Percentiles rank a stretch among this genome's conserved stretches.
phyloP scores from a whole-genome alignment of 2,888 invertebrate species.

The Myopa testacea region DNA sequence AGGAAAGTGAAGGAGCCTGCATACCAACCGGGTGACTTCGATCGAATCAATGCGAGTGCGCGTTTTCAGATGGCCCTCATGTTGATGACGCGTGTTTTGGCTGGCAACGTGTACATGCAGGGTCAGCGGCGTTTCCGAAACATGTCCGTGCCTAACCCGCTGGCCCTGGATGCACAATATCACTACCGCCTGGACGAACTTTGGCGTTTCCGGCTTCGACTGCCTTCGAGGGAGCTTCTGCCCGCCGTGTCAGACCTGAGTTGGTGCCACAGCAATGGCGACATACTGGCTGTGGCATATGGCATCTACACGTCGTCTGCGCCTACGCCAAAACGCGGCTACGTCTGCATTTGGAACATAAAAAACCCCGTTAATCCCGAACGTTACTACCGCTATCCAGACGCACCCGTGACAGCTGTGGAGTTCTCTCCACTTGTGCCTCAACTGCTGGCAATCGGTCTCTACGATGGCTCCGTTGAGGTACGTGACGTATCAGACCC shows the following conservation, averaged over 20 bases:
- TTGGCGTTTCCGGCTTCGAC: conserved; percentile 75
- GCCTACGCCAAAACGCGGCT: conserved; percentile 70
- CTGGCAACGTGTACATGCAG: conserved; percentile 75
- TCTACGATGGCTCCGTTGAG: conserved; percentile 78
- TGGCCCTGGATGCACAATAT: conserved; percentile 74
- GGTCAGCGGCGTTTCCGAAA: conserved; percentile 80
- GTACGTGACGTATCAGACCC: conserved; percentile 78
- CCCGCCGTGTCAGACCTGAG: conserved; percentile 73
- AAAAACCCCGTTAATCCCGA: conserved; percentile 86
- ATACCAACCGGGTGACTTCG: conserved; percentile 59
- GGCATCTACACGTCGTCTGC: conserved; percentile 73
- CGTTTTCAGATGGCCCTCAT: conserved; percentile 75
- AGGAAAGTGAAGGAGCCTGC: conserved; percentile 68
- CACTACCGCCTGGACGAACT: conserved; percentile 76
- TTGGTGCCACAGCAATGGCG: conserved; percentile 77
- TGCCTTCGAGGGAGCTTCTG: conserved; percentile 66
- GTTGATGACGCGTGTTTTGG: conserved; percentile 78
- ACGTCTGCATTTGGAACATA: conserved; percentile 82
- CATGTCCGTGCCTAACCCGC: conserved; percentile 73
- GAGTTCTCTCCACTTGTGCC: conserved; percentile 78
- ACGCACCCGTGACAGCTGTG: conserved; percentile 75
- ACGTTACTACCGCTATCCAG: conserved; percentile 73
- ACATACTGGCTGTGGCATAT: conserved; percentile 81
- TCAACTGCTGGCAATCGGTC: conserved; percentile 80
- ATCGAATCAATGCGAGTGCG: conserved; percentile 55